These are phyloP conservation scores for Shargacucullia verbasci DNA, from an alignment of 2,888 invertebrate species.

Conservation along the genomic window DNA sequence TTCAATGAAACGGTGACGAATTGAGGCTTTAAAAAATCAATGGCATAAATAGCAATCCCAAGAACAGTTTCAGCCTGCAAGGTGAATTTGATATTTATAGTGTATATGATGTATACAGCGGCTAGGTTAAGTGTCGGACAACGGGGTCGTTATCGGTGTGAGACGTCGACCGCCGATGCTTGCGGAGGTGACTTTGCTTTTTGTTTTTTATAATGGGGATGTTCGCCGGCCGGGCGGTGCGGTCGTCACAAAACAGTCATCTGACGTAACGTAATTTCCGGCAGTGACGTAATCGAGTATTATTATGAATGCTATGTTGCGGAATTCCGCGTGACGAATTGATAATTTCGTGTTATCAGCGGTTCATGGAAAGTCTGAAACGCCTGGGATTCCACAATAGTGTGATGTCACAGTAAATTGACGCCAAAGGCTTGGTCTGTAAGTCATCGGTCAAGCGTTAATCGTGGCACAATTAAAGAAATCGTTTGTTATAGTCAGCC, in stretches of 20 bases:
- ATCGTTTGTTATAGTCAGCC: constrained; percentile 59
- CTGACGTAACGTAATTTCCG: constrained; percentile 69
- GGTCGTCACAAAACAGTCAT: constrained; percentile 28
- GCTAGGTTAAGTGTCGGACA: constrained; percentile 61
- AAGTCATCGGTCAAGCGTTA: constrained; percentile 38
- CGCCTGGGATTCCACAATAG: constrained; percentile 3
- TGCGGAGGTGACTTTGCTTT: constrained; percentile 71
- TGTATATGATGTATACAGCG: constrained; percentile 37
- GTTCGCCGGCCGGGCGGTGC: constrained; percentile 47
- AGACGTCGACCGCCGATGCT: constrained; percentile 54
- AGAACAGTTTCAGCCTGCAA: constrained; percentile 34
- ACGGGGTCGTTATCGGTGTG: constrained; percentile 65
- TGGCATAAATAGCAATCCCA: constrained; percentile 24
- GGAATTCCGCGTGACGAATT: constrained; percentile 53
- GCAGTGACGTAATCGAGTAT: constrained; percentile 49
- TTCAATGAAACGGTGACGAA: constrained; percentile 30
- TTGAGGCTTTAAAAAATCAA: constrained; percentile 24
- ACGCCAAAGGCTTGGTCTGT: neutral
- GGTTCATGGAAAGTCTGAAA: constrained; percentile 10
- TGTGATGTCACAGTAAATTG: constrained; percentile 5
- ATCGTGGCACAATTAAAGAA: constrained; percentile 53
- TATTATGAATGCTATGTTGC: constrained; percentile 45
- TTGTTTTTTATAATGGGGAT: constrained; percentile 63
- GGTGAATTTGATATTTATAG: constrained; percentile 41
- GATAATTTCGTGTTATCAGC: constrained; percentile 37